Base-by-base conservation (phyloP, 1,140 invertebrate species). In the Harpegnathos saltator region DNA sequence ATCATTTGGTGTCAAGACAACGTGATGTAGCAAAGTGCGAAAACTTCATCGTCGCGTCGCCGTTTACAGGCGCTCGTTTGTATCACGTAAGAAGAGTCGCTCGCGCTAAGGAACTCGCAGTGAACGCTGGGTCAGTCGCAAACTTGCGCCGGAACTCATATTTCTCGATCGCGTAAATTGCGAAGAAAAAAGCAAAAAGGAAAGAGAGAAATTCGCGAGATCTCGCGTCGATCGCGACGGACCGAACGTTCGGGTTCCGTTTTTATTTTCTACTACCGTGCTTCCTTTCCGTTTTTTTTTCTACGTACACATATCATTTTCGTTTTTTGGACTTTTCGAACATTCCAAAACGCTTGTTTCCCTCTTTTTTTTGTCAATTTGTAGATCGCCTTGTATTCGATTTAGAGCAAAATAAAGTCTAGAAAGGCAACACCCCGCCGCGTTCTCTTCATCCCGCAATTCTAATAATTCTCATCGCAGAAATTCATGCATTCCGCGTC, bases 361-460 rank as follows among this genome's bases (percentile, higher is more conserved):
- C 89, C 90, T 92, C 87, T 92, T 87, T 88, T 89, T 86, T 90
- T 91, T 88, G 87, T 91, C 82, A 90, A 89, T 91, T 93, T 94
- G 93, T 94, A 94, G 91, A 94, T 91, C 91, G 89, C 91, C 91
- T 93, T 94, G 93, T 94, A 94, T 92, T 93, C 90, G 85, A 94
- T 94, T 94, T 93, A 93, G 91, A 94, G 93, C 92, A 93, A 94
- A 94, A 94, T 94, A 94, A 94, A 94, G 93, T 94, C 94, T 94
- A 94, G 93, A 94, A 94, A 94, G 94, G 91, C 92, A 94, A 92
- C 44, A 33, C n/a, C 15, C 52, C 63, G 62, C 48, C 66, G 83
- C 52, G 54, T 69, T 69, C 52, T 73, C 56, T 68, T 69, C 66
- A 61, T n/a, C 52, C 52, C n/a, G 33, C 22, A 33, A 78, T 71